These are phyloP conservation scores for Megaceryle torquata DNA, from an alignment of 2,113 vertebrate species.

Conservation along the genomic window DNA sequence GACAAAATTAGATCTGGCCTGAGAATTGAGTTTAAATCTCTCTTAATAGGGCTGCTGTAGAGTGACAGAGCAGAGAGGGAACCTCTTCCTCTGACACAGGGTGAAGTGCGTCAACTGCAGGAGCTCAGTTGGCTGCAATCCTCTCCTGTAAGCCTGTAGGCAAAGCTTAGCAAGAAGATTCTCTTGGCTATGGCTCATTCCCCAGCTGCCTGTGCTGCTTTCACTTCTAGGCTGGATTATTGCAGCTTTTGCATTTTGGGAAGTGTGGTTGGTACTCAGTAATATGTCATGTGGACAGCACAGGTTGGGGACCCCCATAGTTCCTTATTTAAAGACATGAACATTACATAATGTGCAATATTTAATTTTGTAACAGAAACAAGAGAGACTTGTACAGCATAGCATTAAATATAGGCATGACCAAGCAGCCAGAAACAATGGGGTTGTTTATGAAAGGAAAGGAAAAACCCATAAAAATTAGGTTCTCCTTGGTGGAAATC, in stretches of 20 bases:
- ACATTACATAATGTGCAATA: background rate
- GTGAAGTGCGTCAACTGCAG: background rate
- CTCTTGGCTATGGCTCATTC: accelerated
- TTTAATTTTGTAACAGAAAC: background rate
- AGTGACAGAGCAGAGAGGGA: background rate
- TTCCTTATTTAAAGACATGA: background rate
- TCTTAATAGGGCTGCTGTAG: background rate
- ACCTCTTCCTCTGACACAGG: background rate
- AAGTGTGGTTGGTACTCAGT: background rate
- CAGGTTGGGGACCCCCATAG: background rate
- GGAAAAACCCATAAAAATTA: background rate
- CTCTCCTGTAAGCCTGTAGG: background rate
- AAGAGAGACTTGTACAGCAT: background rate
- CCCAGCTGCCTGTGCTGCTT: background rate
- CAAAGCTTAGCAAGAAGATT: background rate
- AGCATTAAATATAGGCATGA: background rate
- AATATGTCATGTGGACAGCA: background rate
- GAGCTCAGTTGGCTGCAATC: background rate
- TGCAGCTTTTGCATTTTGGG: background rate
- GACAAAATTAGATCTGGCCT: background rate
- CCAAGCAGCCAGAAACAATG: background rate
- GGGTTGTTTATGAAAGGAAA: background rate
- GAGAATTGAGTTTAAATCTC: background rate
- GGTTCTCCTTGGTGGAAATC: background rate
- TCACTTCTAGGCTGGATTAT: background rate